Percentiles rank a stretch among this genome's conserved stretches.
These are phyloP conservation scores for Menidia beryllina DNA, from an alignment of 2,113 vertebrate species.

Conservation along the genomic window DNA sequence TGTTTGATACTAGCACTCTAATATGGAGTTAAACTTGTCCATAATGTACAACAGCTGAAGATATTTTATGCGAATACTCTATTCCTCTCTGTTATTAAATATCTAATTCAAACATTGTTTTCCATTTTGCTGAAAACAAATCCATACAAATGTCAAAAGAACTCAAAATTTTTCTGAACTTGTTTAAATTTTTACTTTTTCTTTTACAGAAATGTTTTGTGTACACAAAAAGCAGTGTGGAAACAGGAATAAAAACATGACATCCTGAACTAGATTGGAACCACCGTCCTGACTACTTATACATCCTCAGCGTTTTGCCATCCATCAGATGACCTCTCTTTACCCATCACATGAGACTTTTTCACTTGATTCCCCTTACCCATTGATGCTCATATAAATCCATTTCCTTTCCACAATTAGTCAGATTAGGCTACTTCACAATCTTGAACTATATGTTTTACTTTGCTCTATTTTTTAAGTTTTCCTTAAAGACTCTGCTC, in stretches of 20 bases:
- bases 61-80: constrained; percentile 18
- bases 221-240: background rate
- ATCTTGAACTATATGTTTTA: background rate
- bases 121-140: no score
- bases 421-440: background rate
- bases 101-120: no score
- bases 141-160: background rate
- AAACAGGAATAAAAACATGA: background rate
- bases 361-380: background rate
- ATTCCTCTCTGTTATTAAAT: background rate
- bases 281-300: background rate
- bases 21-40: constrained; percentile 20
- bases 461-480: no score
- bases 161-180: background rate
- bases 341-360: background rate
- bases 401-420: background rate
- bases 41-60: constrained; percentile 29
- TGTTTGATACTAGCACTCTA: constrained; percentile 27
- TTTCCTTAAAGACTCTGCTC: background rate
- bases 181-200: no score
- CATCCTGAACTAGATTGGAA: background rate
- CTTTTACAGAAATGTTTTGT: background rate
- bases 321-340: background rate
- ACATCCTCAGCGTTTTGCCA: background rate
- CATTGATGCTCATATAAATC: background rate